phyloP scores from a whole-genome alignment of 2,113 vertebrate species.

The Psammodynastes pulverulentus region DNA sequence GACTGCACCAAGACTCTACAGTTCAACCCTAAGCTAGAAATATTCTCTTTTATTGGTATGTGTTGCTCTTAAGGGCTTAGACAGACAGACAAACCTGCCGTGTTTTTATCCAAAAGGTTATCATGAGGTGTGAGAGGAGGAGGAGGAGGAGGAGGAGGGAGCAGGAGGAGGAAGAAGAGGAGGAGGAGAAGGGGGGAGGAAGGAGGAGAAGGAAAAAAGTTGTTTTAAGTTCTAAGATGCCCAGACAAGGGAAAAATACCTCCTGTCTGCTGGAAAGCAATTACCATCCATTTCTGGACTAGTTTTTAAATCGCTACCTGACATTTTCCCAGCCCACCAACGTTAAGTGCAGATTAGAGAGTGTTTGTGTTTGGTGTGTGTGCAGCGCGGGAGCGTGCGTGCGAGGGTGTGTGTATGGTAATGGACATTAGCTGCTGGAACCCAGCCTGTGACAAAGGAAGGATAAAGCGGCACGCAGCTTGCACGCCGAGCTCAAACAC shows the following conservation, averaged over 20 bases:
- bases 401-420: background rate
- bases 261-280: background rate
- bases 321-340: fast-evolving
- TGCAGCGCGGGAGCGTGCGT: background rate
- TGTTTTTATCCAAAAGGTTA: background rate
- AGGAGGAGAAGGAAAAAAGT: too few relatives aligned
- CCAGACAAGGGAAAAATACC: background rate
- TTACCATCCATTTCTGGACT: fast-evolving
- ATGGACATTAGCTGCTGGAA: slow-evolving; percentile 31
- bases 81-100: background rate
- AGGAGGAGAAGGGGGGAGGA: too few relatives aligned
- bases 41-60: background rate
- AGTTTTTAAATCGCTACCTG: background rate
- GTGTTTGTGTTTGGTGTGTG: background rate
- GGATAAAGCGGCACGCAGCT: slow-evolving; percentile 48
- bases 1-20: background rate
- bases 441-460: slow-evolving; percentile 6
- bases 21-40: background rate
- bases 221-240: background rate
- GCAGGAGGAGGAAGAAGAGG: background rate
- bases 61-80: background rate
- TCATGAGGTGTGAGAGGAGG: background rate
- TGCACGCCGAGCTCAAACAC: slow-evolving; percentile 40
- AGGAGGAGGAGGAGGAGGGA: too few relatives aligned
- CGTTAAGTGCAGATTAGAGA: background rate